phyloP scores from a whole-genome alignment of 2,113 vertebrate genomes.

The Aix galericulata region DNA sequence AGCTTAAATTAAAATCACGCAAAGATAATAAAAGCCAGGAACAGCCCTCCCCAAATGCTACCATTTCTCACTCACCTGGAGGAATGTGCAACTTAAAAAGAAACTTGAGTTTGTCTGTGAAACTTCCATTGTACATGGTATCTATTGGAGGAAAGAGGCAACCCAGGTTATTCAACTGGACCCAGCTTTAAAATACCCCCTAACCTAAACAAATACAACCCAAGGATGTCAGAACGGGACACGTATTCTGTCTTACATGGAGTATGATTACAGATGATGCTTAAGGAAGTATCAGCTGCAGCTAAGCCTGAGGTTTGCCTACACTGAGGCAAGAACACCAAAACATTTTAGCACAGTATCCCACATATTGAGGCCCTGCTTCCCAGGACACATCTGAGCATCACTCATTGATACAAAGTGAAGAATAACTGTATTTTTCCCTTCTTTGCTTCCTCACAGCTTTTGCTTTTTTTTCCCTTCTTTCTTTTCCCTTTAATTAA shows the following conservation, averaged over 20 bases:
- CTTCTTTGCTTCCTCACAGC: no score
- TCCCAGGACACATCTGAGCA: no score
- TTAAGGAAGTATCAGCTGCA: not conserved
- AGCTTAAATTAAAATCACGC: not conserved
- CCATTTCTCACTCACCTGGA: slow-evolving; percentile 82
- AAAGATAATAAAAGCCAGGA: not conserved
- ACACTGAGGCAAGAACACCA: not conserved
- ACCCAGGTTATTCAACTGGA: not conserved
- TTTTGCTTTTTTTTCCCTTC: no score
- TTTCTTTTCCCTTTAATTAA: no score
- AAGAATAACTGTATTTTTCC: no score
- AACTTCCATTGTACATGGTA: slow-evolving; percentile 88
- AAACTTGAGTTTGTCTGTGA: slow-evolving; percentile 95
- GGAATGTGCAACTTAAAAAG: slow-evolving; percentile 97
- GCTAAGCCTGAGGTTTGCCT: not conserved
- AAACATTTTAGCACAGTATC: not conserved
- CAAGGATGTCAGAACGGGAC: not conserved
- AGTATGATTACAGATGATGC: not conserved
- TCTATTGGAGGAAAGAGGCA: slow-evolving; percentile 77
- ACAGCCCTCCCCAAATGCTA: not conserved
- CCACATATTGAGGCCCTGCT: not conserved
- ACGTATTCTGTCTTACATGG: not conserved
- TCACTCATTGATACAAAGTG: no score
- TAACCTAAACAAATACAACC: not conserved
- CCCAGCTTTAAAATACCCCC: not conserved